phyloP scores from a whole-genome alignment of 2,113 vertebrate genomes.

The Kryptolebias marmoratus region DNA sequence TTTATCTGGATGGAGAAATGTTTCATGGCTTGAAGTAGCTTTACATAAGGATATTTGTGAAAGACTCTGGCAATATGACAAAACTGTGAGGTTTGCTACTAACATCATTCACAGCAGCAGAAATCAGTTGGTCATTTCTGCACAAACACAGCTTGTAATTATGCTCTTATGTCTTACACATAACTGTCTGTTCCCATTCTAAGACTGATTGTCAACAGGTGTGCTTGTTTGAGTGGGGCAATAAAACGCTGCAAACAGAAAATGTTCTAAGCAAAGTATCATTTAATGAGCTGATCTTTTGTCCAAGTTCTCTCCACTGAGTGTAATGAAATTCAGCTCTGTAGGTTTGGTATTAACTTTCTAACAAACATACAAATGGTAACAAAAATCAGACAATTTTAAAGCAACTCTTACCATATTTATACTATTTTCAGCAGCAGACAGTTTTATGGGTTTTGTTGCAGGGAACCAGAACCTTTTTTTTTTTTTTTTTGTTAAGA shows the following conservation, averaged over 20 bases:
- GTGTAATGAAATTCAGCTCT: neutral
- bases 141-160: neutral
- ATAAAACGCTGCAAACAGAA: neutral
- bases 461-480: too few species aligned
- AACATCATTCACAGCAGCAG: conserved; percentile 1
- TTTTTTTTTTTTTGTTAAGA: too few species aligned
- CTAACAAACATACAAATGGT: neutral
- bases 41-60: neutral
- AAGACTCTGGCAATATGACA: neutral
- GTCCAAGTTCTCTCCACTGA: neutral
- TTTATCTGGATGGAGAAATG: too few species aligned
- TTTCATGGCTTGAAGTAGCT: conserved; percentile 10
- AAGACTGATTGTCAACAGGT: neutral
- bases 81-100: neutral
- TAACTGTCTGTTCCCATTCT: neutral
- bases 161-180: neutral
- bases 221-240: neutral
- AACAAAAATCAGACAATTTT: too few species aligned
- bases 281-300: neutral
- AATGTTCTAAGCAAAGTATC: too few species aligned
- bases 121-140: neutral
- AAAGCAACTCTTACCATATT: neutral
- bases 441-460: too few species aligned
- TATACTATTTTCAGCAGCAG: too few species aligned
- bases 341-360: neutral